phyloP scores from a whole-genome alignment of 2,888 invertebrate genomes.

The Pollenia angustigena region DNA sequence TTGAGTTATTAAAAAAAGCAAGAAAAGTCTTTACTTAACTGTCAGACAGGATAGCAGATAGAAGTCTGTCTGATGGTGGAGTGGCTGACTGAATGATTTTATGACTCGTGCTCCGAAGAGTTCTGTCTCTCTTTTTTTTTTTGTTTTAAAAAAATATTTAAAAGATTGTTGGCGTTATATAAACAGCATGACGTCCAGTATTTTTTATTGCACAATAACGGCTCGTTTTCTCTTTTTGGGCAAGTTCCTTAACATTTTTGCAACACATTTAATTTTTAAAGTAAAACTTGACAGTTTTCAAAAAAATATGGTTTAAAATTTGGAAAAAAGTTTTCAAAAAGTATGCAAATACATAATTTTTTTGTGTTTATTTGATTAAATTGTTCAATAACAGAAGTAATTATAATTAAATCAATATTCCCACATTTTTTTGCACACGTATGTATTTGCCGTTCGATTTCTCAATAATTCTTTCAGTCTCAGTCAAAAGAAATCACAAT shows the following conservation, averaged over 20 bases:
- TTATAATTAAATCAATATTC: neutral
- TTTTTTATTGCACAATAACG: conserved; percentile 25
- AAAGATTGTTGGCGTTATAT: conserved; percentile 37
- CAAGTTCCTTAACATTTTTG: conserved; percentile 15
- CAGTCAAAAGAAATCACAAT: conserved; percentile 2
- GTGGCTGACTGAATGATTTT: conserved; percentile 20
- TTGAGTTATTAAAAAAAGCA: conserved; percentile 15
- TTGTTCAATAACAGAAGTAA: too few species aligned
- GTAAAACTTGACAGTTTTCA: neutral
- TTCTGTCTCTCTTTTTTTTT: neutral
- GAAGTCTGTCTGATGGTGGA: neutral
- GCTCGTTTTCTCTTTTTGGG: neutral
- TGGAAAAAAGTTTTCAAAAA: too few species aligned
- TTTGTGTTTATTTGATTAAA: too few species aligned
- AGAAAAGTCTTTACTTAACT: conserved; percentile 21
- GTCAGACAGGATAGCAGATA: conserved; percentile 27
- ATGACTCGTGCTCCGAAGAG: conserved; percentile 33
- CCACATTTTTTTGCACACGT: neutral
- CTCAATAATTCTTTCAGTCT: neutral
- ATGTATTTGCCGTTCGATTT: conserved; percentile 2
- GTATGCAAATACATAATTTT: too few species aligned
- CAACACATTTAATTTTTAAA: conserved; percentile 17
- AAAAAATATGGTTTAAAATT: neutral
- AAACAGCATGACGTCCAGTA: conserved; percentile 38
- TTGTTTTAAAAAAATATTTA: conserved; percentile 14